Conservation (phyloP, 2,797 vertebrate genomes). For the Sciurus carolinensis region DNA sequence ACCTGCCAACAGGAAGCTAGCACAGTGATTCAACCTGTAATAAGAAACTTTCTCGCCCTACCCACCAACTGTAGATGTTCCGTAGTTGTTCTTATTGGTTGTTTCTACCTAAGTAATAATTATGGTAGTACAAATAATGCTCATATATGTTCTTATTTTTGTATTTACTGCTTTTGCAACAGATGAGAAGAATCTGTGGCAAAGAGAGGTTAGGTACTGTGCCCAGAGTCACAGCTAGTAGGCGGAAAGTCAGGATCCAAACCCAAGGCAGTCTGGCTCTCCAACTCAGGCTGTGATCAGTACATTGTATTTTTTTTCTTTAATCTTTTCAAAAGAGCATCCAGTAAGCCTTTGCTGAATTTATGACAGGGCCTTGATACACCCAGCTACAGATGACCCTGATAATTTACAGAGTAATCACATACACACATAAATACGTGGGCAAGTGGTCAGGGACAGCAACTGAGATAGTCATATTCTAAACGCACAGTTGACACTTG, state of each 20-base stretch:
- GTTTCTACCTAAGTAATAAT: background rate
- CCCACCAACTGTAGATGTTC: background rate
- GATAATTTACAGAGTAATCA: background rate
- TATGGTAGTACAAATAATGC: background rate
- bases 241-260: background rate
- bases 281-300: background rate
- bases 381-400: background rate
- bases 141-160: background rate
- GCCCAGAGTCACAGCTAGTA: background rate
- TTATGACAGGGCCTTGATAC: background rate
- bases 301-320: background rate
- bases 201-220: background rate
- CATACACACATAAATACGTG: background rate
- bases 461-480: background rate
- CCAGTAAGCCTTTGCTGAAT: background rate
- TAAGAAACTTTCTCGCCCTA: background rate
- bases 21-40: background rate
- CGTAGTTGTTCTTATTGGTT: background rate
- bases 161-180: background rate
- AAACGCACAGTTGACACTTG: background rate
- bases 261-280: background rate
- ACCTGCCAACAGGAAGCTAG: background rate
- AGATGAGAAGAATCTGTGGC: background rate
- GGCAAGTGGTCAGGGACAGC: background rate
- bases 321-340: conserved; percentile 10